Percentiles rank a stretch among this genome's conserved stretches.
phyloP scores from a whole-genome alignment of 2,888 invertebrate species.

The Eudasyphora cyanicolor region DNA sequence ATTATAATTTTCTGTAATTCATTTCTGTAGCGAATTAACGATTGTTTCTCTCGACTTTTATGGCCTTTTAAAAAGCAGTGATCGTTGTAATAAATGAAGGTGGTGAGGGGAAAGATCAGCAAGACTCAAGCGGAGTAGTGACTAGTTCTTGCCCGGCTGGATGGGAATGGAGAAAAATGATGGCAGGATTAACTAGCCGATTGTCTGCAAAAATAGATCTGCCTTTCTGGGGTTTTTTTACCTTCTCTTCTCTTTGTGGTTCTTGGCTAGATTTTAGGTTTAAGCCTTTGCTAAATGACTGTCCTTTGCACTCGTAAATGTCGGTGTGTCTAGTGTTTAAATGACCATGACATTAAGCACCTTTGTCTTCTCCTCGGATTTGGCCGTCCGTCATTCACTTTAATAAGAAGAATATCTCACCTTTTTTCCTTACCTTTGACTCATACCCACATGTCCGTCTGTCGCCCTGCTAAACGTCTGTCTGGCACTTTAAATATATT shows the following conservation, averaged over 20 bases:
- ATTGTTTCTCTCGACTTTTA: background rate
- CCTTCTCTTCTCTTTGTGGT: no score
- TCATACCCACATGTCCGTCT: no score
- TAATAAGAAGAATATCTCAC: no score
- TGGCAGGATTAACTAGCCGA: background rate
- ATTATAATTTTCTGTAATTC: constrained; percentile 42
- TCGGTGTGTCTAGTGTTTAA: no score
- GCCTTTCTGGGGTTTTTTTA: background rate
- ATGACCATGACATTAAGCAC: no score
- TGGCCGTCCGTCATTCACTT: no score
- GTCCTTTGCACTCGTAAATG: no score
- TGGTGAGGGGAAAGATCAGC: background rate
- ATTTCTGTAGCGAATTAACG: background rate
- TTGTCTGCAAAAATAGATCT: background rate
- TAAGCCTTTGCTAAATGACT: no score
- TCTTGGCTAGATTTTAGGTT: no score
- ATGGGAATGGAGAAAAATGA: background rate
- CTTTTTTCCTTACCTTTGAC: no score
- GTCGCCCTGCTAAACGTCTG: background rate
- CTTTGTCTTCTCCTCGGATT: no score
- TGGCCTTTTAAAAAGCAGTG: constrained; percentile 25
- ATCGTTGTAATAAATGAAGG: background rate
- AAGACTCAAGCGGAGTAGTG: background rate
- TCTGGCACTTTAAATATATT: background rate
- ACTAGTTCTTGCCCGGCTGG: background rate